Percentiles rank a stretch among this genome's conserved stretches.
Conservation (phyloP, 2,797 vertebrate genomes). For the Xenops minutus region DNA sequence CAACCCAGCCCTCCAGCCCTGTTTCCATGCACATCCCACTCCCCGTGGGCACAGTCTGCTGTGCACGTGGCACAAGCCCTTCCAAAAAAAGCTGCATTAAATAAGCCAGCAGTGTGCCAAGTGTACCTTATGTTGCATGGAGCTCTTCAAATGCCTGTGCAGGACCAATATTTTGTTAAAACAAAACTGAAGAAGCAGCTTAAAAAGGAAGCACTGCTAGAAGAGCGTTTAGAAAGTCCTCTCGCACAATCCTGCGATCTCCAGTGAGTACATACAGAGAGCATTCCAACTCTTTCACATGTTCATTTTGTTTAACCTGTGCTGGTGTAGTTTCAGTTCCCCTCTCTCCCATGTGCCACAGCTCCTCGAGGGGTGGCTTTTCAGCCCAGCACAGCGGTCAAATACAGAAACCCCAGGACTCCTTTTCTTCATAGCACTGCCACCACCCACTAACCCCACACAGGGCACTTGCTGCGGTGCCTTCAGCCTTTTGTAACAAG, state of each 20-base stretch:
- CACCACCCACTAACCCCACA: not conserved
- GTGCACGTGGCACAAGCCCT: not conserved
- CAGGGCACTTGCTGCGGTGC: not conserved
- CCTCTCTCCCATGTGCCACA: not conserved
- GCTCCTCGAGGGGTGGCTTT: not conserved
- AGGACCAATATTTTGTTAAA: not conserved
- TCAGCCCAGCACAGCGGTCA: not conserved
- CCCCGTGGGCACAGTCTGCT: not conserved
- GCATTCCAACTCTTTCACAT: not conserved
- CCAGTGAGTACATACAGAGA: not conserved
- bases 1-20: not conserved
- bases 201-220: not conserved
- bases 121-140: not conserved
- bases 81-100: not conserved
- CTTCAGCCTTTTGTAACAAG: not conserved
- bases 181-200: not conserved
- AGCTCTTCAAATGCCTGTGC: not conserved
- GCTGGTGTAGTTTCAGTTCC: not conserved
- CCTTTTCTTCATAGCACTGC: not conserved
- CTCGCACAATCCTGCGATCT: not conserved
- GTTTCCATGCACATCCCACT: accelerated
- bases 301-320: not conserved
- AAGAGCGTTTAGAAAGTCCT: not conserved
- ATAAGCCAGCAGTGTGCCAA: not conserved
- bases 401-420: not conserved